These are phyloP conservation scores for Chrysocyon brachyurus DNA, from an alignment of 2,797 vertebrate species.

Conservation along the genomic window DNA sequence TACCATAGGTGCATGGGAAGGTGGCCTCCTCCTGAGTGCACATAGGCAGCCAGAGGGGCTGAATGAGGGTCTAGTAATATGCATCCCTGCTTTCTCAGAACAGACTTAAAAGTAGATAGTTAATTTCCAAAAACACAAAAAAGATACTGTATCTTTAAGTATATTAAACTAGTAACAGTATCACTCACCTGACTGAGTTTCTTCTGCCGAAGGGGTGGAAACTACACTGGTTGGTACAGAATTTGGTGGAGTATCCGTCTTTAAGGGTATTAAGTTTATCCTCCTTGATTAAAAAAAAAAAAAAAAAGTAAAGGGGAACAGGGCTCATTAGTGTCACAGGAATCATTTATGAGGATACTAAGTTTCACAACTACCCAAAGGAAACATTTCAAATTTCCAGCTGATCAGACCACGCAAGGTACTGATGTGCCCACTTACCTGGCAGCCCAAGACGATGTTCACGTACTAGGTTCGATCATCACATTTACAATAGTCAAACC, in stretches of 20 bases:
- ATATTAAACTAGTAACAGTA: neutral
- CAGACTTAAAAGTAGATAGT: neutral
- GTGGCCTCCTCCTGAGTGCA: accelerated
- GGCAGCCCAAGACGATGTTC: neutral
- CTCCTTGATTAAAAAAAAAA: constrained; percentile 90
- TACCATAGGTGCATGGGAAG: accelerated
- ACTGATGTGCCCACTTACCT: neutral
- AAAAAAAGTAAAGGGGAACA: neutral
- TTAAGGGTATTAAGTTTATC: constrained; percentile 93
- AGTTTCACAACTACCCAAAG: neutral
- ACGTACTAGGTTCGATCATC: accelerated
- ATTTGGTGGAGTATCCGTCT: constrained; percentile 83
- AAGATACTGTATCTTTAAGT: neutral
- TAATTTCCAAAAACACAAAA: neutral
- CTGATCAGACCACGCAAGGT: accelerated
- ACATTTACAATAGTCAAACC: neutral
- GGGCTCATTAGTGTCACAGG: neutral
- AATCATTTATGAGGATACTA: neutral
- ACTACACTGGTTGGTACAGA: constrained; percentile 68
- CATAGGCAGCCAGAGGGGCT: neutral
- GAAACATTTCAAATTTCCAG: neutral
- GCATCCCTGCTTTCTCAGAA: neutral
- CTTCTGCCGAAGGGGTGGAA: constrained; percentile 87
- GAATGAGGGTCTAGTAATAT: accelerated
- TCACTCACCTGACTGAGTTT: constrained; percentile 92